Conservation (phyloP, 2,797 vertebrate genomes). For the Danio aesculapii region DNA sequence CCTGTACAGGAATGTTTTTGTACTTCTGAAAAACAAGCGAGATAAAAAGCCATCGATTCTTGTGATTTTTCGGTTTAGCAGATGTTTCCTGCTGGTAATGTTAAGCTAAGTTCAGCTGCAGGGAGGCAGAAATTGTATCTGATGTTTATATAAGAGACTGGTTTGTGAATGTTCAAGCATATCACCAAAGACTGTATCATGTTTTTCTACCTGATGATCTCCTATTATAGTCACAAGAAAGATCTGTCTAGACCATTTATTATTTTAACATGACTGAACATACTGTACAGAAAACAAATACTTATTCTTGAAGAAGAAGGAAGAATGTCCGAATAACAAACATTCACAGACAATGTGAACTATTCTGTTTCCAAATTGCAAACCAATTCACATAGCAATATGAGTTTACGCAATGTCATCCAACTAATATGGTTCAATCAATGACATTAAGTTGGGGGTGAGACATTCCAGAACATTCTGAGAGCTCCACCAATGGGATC, state of each 20-base stretch:
- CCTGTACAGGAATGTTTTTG: conserved; percentile 22
- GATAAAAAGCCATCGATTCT: conserved; percentile 40
- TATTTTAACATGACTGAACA: neutral
- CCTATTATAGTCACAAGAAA: neutral
- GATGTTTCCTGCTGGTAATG: conserved; percentile 33
- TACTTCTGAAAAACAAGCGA: conserved; percentile 1
- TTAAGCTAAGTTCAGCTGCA: conserved; percentile 39
- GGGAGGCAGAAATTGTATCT: neutral
- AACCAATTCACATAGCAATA: no score
- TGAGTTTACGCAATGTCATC: no score
- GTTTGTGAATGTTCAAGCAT: conserved; percentile 3
- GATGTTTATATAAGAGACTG: conserved; percentile 22
- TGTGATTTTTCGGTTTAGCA: neutral
- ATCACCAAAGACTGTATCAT: neutral
- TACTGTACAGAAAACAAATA: neutral
- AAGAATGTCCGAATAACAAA: no score
- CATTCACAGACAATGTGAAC: no score
- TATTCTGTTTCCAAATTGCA: no score
- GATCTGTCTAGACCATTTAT: neutral
- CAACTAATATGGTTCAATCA: no score
- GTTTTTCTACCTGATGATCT: conserved; percentile 6
- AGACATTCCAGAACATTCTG: no score
- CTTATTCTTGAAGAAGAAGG: neutral
- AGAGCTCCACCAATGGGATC: no score
- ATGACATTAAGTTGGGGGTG: no score